These are phyloP conservation scores for Agrotis exclamationis DNA, from an alignment of 2,888 invertebrate species.

Conservation along the genomic window DNA sequence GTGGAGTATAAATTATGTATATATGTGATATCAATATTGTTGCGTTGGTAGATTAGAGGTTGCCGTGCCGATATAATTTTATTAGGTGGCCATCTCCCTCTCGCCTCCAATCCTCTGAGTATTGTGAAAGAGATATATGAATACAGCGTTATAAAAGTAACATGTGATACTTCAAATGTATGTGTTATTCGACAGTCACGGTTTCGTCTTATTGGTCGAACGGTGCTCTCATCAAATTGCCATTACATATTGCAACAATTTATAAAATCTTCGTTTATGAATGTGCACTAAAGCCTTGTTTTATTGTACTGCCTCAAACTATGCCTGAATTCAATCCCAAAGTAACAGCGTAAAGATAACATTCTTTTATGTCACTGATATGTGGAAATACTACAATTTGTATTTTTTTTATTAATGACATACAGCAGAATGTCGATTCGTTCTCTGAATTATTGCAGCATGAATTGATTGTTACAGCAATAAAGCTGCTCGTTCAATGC, in stretches of 20 bases:
- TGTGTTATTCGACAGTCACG: conserved; percentile 41
- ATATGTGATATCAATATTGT: not conserved
- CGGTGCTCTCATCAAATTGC: conserved; percentile 29
- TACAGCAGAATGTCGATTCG: conserved; percentile 14
- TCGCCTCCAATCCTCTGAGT: not conserved
- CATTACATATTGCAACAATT: conserved; percentile 18
- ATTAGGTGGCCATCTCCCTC: not conserved
- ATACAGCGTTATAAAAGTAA: not conserved
- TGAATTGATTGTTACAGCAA: conserved; percentile 37
- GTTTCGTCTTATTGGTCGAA: conserved; percentile 35
- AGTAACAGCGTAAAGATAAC: no score
- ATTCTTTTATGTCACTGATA: no score
- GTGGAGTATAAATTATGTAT: no score
- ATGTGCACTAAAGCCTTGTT: not conserved
- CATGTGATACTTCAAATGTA: conserved; percentile 9
- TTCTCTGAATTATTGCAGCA: conserved; percentile 18
- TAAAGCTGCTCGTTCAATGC: conserved; percentile 28
- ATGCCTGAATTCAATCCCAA: no score
- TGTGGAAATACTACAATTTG: no score
- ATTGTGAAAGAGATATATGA: not conserved
- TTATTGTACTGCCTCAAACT: no score
- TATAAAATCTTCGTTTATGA: not conserved
- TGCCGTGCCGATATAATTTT: not conserved
- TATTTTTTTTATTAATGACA: no score
- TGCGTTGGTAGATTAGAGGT: not conserved